phyloP scores from a whole-genome alignment of 2,797 vertebrate genomes.

The Cetoscarus ocellatus region DNA sequence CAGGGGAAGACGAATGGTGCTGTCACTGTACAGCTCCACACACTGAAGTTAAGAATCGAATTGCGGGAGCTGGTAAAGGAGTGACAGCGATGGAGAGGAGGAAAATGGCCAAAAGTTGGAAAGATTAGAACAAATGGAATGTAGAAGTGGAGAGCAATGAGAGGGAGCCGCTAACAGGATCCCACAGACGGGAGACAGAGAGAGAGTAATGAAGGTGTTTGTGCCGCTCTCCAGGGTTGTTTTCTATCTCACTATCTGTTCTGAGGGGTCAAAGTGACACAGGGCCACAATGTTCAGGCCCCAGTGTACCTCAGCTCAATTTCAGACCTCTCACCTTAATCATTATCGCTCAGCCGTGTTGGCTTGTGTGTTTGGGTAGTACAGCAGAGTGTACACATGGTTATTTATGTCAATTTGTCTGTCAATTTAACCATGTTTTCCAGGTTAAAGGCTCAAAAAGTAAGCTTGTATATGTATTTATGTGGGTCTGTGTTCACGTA shows the following conservation, averaged over 20 bases:
- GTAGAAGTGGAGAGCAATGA: constrained; percentile 34
- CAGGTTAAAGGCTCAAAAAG: neutral
- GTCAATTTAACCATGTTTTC: neutral
- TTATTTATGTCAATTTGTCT: neutral
- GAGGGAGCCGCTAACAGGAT: constrained; percentile 34
- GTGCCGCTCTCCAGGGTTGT: constrained; percentile 41
- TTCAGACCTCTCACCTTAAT: constrained; percentile 64
- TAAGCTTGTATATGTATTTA: neutral
- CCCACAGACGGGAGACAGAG: constrained; percentile 27
- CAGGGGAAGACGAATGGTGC: constrained; percentile 64
- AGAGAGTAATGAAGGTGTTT: constrained; percentile 56
- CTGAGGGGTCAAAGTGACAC: constrained; percentile 65
- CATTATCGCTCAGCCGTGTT: constrained; percentile 42
- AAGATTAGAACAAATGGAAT: constrained; percentile 43
- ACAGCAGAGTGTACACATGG: neutral
- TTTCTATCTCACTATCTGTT: constrained; percentile 57
- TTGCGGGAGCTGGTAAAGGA: constrained; percentile 45
- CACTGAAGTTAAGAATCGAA: constrained; percentile 56
- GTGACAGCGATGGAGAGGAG: constrained; percentile 15
- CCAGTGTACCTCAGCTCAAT: constrained; percentile 64
- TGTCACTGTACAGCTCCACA: constrained; percentile 55
- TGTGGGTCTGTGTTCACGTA: neutral
- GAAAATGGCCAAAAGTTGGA: constrained; percentile 34
- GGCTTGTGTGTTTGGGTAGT: constrained; percentile 19
- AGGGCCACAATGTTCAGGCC: constrained; percentile 61